Conservation (phyloP, 2,113 vertebrate species). For the western clawed frog (Xenopus tropicalis) region DNA sequence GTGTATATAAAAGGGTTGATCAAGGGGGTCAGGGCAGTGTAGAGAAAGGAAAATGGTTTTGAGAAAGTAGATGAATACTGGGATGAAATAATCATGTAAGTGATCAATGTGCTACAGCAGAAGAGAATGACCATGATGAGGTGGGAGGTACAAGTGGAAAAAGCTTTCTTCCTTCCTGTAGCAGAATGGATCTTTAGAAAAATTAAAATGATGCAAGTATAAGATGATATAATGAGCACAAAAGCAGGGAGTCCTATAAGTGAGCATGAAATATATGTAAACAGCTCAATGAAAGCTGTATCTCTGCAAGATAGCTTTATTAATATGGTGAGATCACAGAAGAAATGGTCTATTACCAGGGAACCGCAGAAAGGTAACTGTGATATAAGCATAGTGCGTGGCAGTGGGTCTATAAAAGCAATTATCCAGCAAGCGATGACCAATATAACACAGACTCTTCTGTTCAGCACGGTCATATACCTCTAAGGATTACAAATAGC, state of each 20-base stretch:
- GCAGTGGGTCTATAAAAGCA: conserved; percentile 17
- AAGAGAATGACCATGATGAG: conserved; percentile 53
- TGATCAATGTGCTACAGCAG: conserved; percentile 50
- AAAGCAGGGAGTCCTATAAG: conserved; percentile 7
- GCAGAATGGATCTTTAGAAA: conserved; percentile 50
- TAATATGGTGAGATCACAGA: conserved; percentile 19
- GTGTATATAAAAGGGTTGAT: no score
- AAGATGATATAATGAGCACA: conserved; percentile 20
- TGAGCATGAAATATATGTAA: conserved; percentile 13
- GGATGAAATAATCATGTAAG: conserved; percentile 35
- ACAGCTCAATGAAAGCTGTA: conserved; percentile 13
- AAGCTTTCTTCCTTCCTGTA: conserved; percentile 51
- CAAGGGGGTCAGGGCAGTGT: not conserved
- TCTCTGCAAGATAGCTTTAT: conserved; percentile 26
- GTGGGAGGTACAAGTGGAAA: conserved; percentile 55
- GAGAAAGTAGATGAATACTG: conserved; percentile 30
- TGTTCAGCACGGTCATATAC: no score
- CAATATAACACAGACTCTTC: not conserved
- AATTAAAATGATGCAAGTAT: conserved; percentile 47
- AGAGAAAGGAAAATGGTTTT: conserved; percentile 8
- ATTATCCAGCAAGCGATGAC: conserved; percentile 17
- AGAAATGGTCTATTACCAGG: conserved; percentile 28
- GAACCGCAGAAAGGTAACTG: conserved; percentile 10
- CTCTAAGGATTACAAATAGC: conserved; percentile 33
- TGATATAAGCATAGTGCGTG: conserved; percentile 14